These are phyloP conservation scores for Oncorhynchus tshawytscha DNA, from an alignment of 2,113 vertebrate species.

Conservation along the genomic window DNA sequence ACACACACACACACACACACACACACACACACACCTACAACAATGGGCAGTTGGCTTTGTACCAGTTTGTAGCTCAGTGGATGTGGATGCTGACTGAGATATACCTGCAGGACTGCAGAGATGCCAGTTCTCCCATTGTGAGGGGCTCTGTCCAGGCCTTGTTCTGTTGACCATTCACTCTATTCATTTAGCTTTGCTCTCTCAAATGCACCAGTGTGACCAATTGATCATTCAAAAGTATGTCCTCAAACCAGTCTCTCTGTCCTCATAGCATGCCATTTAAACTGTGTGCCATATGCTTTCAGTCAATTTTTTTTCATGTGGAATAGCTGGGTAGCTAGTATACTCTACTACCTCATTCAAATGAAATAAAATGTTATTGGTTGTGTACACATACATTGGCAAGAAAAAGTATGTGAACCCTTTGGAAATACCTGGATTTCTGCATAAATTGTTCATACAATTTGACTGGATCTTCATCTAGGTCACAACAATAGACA, in stretches of 20 bases:
- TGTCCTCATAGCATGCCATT: slow-evolving; percentile 21
- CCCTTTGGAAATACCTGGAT: too few species aligned
- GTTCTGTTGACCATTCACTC: slow-evolving; percentile 36
- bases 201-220: neutral
- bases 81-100: slow-evolving; percentile 61
- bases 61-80: slow-evolving; percentile 50
- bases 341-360: neutral
- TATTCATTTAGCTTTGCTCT: slow-evolving; percentile 15
- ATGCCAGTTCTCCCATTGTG: slow-evolving; percentile 58
- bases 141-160: slow-evolving; percentile 28
- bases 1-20: too few species aligned
- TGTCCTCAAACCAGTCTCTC: slow-evolving; percentile 41
- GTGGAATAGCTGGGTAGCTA: neutral
- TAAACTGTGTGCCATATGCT: slow-evolving; percentile 3
- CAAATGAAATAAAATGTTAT: too few species aligned
- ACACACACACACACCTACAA: slow-evolving; percentile 15
- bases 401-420: too few species aligned
- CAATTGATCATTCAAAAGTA: slow-evolving; percentile 45
- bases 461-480: too few species aligned
- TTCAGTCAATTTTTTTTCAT: neutral
- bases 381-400: too few species aligned
- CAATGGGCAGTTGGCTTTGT: slow-evolving; percentile 59
- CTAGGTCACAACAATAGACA: too few species aligned
- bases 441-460: too few species aligned
- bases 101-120: slow-evolving; percentile 59